phyloP scores from a whole-genome alignment of 2,888 invertebrate genomes.

The Hypselothyrea guttata region DNA sequence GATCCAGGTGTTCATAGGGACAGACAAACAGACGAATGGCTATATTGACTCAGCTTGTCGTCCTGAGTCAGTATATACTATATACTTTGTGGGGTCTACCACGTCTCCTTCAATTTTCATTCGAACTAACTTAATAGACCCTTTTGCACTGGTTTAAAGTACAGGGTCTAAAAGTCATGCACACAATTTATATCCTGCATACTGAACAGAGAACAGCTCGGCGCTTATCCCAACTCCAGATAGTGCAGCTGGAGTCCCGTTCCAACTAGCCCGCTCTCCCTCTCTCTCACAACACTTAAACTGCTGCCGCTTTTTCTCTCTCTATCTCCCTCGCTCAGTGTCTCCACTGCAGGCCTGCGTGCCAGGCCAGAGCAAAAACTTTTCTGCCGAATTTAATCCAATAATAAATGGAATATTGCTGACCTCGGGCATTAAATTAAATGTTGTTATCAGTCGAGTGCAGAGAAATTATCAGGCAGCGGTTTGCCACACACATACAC shows the following conservation, averaged over 20 bases:
- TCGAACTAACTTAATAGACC: too few relatives aligned
- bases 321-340: neutral
- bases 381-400: slow-evolving; percentile 82
- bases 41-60: too few relatives aligned
- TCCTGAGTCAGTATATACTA: too few relatives aligned
- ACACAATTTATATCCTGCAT: slow-evolving; percentile 66
- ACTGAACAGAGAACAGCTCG: slow-evolving; percentile 41
- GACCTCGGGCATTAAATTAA: slow-evolving; percentile 83
- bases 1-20: too few relatives aligned
- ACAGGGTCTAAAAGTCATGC: slow-evolving; percentile 47
- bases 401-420: slow-evolving; percentile 83
- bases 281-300: neutral
- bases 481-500: slow-evolving; percentile 47
- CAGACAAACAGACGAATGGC: too few relatives aligned
- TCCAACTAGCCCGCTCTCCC: neutral
- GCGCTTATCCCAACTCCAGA: slow-evolving; percentile 63
- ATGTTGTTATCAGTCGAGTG: slow-evolving; percentile 83
- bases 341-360: neutral
- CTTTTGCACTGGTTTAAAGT: too few relatives aligned
- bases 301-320: neutral
- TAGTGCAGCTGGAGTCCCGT: slow-evolving; percentile 49
- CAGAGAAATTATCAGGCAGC: slow-evolving; percentile 82
- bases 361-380: slow-evolving; percentile 55
- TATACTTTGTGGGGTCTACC: too few relatives aligned
- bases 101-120: too few relatives aligned